Percentiles rank a stretch among this genome's conserved stretches.
Evolutionary conservation across 2,113 vertebrate genomes (phyloP).

Genomic region (Misgurnus anguillicaudatus): DNA sequence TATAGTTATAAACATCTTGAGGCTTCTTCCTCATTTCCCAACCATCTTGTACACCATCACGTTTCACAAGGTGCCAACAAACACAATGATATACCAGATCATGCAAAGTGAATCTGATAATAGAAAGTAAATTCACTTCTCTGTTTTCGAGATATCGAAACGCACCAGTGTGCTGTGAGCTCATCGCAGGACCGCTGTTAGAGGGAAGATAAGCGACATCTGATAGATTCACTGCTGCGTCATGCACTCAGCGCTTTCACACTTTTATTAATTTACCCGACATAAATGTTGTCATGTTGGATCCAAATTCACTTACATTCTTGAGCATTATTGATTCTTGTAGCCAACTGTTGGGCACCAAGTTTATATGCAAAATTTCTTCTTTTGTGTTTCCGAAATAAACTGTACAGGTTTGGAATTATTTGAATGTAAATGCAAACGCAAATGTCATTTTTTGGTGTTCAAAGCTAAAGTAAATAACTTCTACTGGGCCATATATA

Average conservation of each 20-base stretch:
- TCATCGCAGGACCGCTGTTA: not conserved
- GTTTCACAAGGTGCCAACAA: not conserved
- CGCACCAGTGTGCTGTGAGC: not conserved
- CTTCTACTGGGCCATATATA: too few species aligned
- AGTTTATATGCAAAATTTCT: too few species aligned
- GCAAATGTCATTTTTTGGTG: too few species aligned
- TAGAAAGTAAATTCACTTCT: constrained; percentile 21
- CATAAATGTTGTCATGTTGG: too few species aligned
- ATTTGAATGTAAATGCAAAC: too few species aligned
- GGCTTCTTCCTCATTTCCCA: not conserved
- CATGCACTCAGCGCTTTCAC: not conserved
- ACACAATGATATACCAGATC: constrained; percentile 11
- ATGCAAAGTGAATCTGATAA: constrained; percentile 8
- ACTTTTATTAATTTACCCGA: too few species aligned
- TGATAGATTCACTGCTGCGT: not conserved
- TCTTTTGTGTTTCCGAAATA: too few species aligned
- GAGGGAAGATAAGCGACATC: constrained; percentile 12
- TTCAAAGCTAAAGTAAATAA: too few species aligned
- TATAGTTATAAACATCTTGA: constrained; percentile 7
- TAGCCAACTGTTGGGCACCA: too few species aligned
- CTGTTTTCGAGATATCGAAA: constrained; percentile 9
- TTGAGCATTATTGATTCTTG: too few species aligned
- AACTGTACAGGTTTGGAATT: too few species aligned
- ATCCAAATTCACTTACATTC: too few species aligned
- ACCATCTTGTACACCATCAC: constrained; percentile 1